Evolutionary conservation across 1,140 invertebrate genomes (phyloP), one percentile per base, ranked within the genome.

Genomic region (Camponotus pennsylvanicus): DNA sequence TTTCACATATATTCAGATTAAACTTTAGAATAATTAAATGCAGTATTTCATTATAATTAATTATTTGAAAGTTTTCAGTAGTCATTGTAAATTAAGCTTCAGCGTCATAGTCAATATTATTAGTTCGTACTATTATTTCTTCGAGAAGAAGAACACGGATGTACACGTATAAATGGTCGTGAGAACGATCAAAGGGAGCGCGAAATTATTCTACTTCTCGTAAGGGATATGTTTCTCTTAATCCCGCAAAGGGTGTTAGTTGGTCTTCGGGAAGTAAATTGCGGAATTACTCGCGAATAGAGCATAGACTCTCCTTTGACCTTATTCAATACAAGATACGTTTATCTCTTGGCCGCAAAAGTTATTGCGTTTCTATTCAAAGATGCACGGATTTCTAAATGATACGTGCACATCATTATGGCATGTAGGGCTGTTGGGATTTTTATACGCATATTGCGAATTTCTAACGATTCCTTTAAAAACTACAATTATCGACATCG

Each of bases 161-260:
- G 4, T 4, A 18, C 15, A 18, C 37, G 27, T 40, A 40, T 83
- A 83, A 63, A 83, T 83, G 63, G 40, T 61, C 52, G 67, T 73
- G 69, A 49, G 40, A 61, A 83, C 27, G 79, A 83, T 83, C 79
- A 83, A 83, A 63, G 69, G 57, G 18, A 83, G 57, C 71, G 9
- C 55, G 27, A 32, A 83, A 83, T 80, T 73, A 83, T 83, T 61
- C 69, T 63, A 83, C 55, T 83, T 71, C 27, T 45, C 13, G 40
- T 34, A 69, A 83, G 40, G 13, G 37, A 27, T 83, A 83, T 42
- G 42, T 49, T 73, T 75, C 49, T 52, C 69, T 57, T 83, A 63
- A 83, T 83, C 8, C 32, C 13, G 55, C 52, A 71, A 82, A 82
- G 49, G 37, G 52, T 37, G 78, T 71, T 49, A 79, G 66, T 45